Percentiles rank a stretch among this genome's conserved stretches.
These are phyloP conservation scores for Drosophila dunni DNA, from an alignment of 1,140 invertebrate genomes.

Conservation along the genomic window DNA sequence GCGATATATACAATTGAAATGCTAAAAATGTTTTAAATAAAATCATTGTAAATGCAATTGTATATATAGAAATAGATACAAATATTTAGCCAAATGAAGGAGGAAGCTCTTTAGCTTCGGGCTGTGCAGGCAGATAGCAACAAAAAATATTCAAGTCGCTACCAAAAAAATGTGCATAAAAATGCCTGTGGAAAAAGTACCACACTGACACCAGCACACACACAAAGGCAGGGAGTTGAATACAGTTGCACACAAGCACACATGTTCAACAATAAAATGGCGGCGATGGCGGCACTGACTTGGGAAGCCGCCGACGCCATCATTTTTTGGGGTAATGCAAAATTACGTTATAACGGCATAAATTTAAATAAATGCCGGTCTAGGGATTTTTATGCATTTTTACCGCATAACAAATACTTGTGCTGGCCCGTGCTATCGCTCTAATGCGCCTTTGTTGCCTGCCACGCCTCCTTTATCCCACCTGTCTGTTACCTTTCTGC, in stretches of 20 bases:
- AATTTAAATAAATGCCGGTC: conserved; percentile 85
- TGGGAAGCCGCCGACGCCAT: conserved; percentile 51
- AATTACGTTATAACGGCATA: conserved; percentile 84
- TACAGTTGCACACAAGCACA: conserved; percentile 30
- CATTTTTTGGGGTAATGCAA: conserved; percentile 79
- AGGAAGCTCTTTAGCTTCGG: conserved; percentile 63
- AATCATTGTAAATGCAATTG: conserved; percentile 55
- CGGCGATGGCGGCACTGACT: conserved; percentile 50
- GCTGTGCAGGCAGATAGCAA: conserved; percentile 20
- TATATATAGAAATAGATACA: conserved; percentile 57
- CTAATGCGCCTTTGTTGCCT: conserved; percentile 68
- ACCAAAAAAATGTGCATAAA: conserved; percentile 67
- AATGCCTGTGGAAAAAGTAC: conserved; percentile 64
- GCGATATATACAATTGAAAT: conserved; percentile 68
- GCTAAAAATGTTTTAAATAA: conserved; percentile 41
- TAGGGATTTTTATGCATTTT: conserved; percentile 84
- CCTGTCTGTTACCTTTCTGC: neutral
- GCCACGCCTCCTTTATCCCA: conserved; percentile 48
- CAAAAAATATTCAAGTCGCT: conserved; percentile 40
- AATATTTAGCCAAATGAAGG: conserved; percentile 76
- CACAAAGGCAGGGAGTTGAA: conserved; percentile 8
- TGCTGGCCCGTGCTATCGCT: conserved; percentile 70
- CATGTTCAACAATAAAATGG: conserved; percentile 69
- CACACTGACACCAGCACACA: conserved; percentile 34
- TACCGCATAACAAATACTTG: conserved; percentile 84